Evolutionary conservation across 2,888 invertebrate genomes (phyloP).

Genomic region (Drosophila paracracens): DNA sequence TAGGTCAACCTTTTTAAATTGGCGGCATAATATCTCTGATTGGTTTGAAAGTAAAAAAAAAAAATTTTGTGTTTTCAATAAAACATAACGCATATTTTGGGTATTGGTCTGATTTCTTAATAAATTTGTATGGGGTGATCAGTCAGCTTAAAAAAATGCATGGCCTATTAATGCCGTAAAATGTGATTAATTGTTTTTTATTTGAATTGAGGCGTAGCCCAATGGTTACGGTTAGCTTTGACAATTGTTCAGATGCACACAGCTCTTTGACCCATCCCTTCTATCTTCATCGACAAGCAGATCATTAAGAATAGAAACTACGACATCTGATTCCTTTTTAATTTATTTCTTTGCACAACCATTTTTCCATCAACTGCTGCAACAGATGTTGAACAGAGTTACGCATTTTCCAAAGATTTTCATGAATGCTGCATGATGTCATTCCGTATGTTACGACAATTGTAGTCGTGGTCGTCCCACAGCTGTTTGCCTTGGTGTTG

Average conservation of each 20-base stretch:
- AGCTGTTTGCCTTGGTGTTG: slow-evolving; percentile 38
- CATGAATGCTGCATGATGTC: neutral
- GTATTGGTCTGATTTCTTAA: neutral
- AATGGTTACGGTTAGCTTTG: neutral
- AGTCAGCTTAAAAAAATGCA: no score
- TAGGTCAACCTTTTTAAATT: neutral
- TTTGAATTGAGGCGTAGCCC: neutral
- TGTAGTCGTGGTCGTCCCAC: slow-evolving; percentile 3
- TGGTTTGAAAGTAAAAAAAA: neutral
- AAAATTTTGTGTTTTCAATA: neutral
- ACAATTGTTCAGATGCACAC: neutral
- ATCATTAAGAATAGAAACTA: neutral
- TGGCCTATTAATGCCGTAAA: neutral
- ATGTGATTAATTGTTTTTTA: neutral
- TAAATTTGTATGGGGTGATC: neutral
- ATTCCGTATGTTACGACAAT: neutral
- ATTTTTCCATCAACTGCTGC: neutral
- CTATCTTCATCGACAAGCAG: neutral
- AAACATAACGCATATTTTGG: neutral
- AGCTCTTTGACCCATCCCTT: neutral
- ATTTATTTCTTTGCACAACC: neutral
- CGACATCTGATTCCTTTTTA: neutral
- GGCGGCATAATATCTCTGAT: neutral
- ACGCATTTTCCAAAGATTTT: neutral
- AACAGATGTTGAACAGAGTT: neutral